Evolutionary conservation across 2,113 vertebrate genomes (phyloP), one percentile per base, ranked within the genome.

Genomic region (Calonectris borealis): DNA sequence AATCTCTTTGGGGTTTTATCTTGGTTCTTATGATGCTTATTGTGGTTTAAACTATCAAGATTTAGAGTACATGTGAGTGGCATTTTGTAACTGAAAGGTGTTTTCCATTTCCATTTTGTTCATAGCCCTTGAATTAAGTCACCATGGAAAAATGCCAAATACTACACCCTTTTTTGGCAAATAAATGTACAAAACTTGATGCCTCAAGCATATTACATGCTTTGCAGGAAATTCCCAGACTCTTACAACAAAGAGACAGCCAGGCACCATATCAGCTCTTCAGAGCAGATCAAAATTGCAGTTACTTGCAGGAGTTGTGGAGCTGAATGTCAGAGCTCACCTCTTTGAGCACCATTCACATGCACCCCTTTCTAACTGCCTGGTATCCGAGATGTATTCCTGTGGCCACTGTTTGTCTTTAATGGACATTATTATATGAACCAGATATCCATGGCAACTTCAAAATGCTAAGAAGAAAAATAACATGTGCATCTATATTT

Each of bases 151-250:
- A 94, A 94, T 60, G 95, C 96, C 94, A 97, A 97, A 97, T 88
- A 97, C 94, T 97, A 92, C 94, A 96, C 91, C 31, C 21, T 54
- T 34, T 89, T 96, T 91, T 97, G 83, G 92, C 94, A 97, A 96
- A 90, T 96, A 95, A 97, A 97, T 91, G 68, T 93, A 79, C 92
- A 97, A 93, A 92, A 64, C 83, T 95, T 73, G 81, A 96, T 94
- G 95, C 95, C 95, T 97, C 91, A 86, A 97, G 96, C 96, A 84
- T 95, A 92, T 95, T 96, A 92, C 58, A 91, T 84, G 78, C 94
- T 96, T 95, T 92, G 86, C 88, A 97, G 97, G 96, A 97, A 98
- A 97, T 97, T 97, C 96, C 96, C 95, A 95, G 94, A 81, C 87
- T 96, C 89, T 96, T 96, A 94, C 83, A 97, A 92, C 89, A 97